A percentile compares a stretch with the other conserved stretches of the same genome.
Conservation (phyloP, 2,888 invertebrate genomes). For the Pseudoips prasinana region DNA sequence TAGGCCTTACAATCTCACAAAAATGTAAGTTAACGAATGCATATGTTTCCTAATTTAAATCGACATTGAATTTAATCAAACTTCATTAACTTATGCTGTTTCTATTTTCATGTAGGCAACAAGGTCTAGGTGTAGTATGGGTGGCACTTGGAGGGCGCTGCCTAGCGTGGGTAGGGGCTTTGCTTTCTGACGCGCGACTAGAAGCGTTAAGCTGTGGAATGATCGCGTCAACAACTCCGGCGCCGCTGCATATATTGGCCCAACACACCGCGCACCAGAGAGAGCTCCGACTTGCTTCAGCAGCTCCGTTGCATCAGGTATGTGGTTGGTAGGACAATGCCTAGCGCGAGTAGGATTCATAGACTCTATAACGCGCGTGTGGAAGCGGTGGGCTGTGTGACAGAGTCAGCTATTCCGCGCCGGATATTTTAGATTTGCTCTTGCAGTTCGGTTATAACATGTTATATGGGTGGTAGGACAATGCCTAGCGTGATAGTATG, state of each 20-base stretch:
- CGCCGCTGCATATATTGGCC: constrained; percentile 84
- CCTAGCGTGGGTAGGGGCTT: constrained; percentile 87
- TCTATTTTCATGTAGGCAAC: no score
- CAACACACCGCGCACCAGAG: constrained; percentile 86
- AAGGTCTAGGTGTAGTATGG: constrained; percentile 93
- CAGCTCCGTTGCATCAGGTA: constrained; percentile 88
- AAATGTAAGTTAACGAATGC: constrained; percentile 54
- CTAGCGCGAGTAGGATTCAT: no score
- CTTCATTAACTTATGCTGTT: no score
- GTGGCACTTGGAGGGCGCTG: constrained; percentile 94
- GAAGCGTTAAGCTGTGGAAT: constrained; percentile 80
- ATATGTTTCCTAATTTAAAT: no score
- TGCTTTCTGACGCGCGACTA: constrained; percentile 89
- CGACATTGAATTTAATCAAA: no score
- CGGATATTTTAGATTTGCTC: no score
- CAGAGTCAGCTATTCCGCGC: no score
- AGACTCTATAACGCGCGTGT: constrained; percentile 89
- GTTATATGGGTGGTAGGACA: no score
- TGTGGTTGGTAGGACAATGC: no score
- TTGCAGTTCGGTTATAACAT: no score
- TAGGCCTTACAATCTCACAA: constrained; percentile 70
- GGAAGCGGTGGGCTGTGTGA: constrained; percentile 82
- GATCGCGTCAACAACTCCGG: constrained; percentile 64
- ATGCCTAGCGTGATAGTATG: no score
- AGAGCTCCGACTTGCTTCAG: constrained; percentile 85